Base-by-base conservation (phyloP, 2,797 vertebrate genomes). In the Manis crassicaudata region DNA sequence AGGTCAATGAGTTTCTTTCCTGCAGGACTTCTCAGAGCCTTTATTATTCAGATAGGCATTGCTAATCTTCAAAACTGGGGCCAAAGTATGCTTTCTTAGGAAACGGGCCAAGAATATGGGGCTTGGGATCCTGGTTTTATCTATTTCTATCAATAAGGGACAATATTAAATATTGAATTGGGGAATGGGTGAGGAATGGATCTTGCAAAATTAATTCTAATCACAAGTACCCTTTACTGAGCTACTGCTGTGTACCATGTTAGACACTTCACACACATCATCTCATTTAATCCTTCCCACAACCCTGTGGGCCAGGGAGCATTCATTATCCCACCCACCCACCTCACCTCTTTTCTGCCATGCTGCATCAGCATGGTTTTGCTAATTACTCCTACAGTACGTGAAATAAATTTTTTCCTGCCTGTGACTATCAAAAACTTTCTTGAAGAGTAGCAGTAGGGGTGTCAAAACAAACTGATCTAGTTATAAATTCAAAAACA, bases 1-100 rank as follows among this genome's bases (percentile, higher is more conserved):
- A 93, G 16, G 6, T 50, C 87, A 81, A n/a, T 25, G 40, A 10
- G 58, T 94, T 95, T 89, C 84, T 79, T 81, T 86, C 32, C 58
- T 76, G 18, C 3, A 58, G 37, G 40, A 75, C 18, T 77, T 82
- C 60, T 95, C 81, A 88, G 91, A 92, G 50, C 54, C 65, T 79
- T 81, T 73, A 27, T 72, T 84, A 81, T 25, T 67, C 12, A 20
- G 27, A 17, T 43, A 60, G 29, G 14, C n/a, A 32, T 5, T 32
- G 43, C 32, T 56, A 73, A 62, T 50, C 63, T 72, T 90, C 32
- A 29, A 52, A 80, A 70, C n/a, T 40, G 52, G 5, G 9, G 14
- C 37, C 63, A 37, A 21, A 18, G 6, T 29, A 35, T 46, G 7
- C 52, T 94, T 90, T 73, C 56, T 56, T 50, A 75, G 20, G 29